Evolutionary conservation across 2,113 vertebrate genomes (phyloP).

Genomic region (Circaetus cinerascens): DNA sequence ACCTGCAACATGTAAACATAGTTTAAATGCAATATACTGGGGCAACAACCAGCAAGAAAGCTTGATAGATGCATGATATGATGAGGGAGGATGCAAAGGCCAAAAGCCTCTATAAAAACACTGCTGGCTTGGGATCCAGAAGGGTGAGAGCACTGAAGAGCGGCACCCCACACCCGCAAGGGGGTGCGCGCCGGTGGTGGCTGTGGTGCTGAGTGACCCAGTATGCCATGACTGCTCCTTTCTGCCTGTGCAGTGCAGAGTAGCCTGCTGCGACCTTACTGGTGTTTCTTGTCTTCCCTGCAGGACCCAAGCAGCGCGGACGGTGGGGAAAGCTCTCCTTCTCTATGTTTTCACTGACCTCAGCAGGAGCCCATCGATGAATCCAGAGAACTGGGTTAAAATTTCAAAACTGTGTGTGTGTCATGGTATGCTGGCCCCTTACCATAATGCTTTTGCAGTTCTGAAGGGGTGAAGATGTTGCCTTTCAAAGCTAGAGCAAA

Average conservation of each 20-base stretch:
- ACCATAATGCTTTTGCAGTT: fast-evolving
- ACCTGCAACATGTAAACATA: background rate
- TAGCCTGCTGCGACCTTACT: background rate
- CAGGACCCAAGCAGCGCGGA: background rate
- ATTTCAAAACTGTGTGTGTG: background rate
- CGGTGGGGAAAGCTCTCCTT: background rate
- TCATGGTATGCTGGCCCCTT: background rate
- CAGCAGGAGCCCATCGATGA: background rate
- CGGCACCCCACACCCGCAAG: fast-evolving
- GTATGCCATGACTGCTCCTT: background rate
- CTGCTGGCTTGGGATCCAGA: background rate
- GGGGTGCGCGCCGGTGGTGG: background rate
- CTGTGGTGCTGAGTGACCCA: fast-evolving
- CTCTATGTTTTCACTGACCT: background rate
- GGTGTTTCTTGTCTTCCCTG: background rate
- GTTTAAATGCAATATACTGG: background rate
- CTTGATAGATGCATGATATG: fast-evolving
- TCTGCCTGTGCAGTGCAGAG: fast-evolving
- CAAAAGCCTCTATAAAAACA: background rate
- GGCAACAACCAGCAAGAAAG: background rate
- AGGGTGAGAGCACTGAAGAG: background rate
- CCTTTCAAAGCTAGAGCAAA: background rate
- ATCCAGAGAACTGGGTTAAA: background rate
- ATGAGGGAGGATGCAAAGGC: background rate
- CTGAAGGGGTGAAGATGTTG: background rate